Evolutionary conservation across 2,113 vertebrate genomes (phyloP).

Genomic region (Typhlomys cinereus): DNA sequence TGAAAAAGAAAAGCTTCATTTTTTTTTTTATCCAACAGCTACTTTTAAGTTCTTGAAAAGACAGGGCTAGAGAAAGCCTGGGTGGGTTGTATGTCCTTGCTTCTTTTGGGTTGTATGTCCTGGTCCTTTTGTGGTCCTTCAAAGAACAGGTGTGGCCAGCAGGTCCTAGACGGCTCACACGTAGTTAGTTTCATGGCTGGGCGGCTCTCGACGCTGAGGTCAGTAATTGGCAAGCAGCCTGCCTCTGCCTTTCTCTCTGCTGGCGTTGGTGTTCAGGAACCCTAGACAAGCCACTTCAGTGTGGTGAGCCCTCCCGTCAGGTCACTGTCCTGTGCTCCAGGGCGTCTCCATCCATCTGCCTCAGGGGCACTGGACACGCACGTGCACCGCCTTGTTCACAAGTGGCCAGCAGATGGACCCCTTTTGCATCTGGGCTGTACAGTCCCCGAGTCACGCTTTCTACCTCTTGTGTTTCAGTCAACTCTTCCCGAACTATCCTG

Average conservation of each 20-base stretch:
- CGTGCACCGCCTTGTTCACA: accelerated
- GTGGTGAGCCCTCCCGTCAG: no score
- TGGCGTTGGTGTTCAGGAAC: neutral
- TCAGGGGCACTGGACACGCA: neutral
- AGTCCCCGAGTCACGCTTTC: constrained; percentile 28
- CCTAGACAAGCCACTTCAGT: no score
- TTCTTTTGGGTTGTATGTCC: no score
- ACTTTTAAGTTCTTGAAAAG: no score
- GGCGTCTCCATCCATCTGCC: neutral
- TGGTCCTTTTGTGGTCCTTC: neutral
- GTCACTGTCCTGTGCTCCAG: no score
- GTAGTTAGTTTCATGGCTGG: neutral
- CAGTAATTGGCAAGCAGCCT: neutral
- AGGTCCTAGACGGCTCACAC: no score
- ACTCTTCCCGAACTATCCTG: constrained; percentile 94
- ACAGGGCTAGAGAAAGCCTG: no score
- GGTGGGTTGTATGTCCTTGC: no score
- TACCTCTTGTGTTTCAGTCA: constrained; percentile 86
- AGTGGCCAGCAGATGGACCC: neutral
- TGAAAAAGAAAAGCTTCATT: no score
- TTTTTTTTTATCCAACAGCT: no score
- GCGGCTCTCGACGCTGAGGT: neutral
- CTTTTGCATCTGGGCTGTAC: neutral
- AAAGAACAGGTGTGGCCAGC: neutral
- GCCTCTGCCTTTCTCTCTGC: neutral